A percentile compares a stretch with the other conserved stretches of the same genome.
Evolutionary conservation across 2,113 vertebrate genomes (phyloP).

Genomic region (Myrmecophaga tridactyla): DNA sequence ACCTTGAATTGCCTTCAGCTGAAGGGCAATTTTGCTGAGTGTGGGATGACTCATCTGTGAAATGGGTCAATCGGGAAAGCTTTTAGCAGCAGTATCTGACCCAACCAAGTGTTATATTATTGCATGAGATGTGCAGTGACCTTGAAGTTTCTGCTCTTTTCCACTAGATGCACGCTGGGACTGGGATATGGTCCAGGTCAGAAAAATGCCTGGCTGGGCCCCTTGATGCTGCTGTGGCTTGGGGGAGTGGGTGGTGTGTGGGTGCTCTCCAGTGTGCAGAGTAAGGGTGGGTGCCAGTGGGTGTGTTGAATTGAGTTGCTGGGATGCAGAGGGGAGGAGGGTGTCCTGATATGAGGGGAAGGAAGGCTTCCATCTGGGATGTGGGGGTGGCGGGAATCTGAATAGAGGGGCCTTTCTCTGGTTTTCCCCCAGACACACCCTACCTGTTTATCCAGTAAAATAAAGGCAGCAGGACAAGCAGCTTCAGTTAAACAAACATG

Average conservation of each 20-base stretch:
- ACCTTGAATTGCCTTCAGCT: background rate
- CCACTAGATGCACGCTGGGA: background rate
- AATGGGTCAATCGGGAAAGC: background rate
- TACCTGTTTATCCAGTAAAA: background rate
- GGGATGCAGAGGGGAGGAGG: background rate
- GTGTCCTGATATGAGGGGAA: background rate
- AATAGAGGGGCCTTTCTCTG: background rate
- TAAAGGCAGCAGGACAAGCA: background rate
- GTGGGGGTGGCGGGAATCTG: background rate
- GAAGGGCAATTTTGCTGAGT: background rate
- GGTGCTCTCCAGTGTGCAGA: too few relatives aligned
- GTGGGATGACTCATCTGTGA: background rate
- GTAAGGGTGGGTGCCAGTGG: too few relatives aligned
- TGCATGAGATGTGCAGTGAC: background rate
- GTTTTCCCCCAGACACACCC: background rate
- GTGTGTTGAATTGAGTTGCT: background rate
- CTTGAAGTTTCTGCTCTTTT: background rate
- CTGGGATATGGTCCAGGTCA: background rate
- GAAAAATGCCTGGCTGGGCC: background rate
- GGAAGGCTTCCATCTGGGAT: background rate
- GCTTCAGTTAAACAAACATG: conserved; percentile 8
- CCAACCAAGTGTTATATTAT: background rate
- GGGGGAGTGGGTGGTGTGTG: background rate
- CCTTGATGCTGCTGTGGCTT: background rate
- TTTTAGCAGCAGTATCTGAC: background rate